A percentile compares a stretch with the other conserved stretches of the same genome.
phyloP scores from a whole-genome alignment of 2,888 invertebrate species.

The Allacma fusca region DNA sequence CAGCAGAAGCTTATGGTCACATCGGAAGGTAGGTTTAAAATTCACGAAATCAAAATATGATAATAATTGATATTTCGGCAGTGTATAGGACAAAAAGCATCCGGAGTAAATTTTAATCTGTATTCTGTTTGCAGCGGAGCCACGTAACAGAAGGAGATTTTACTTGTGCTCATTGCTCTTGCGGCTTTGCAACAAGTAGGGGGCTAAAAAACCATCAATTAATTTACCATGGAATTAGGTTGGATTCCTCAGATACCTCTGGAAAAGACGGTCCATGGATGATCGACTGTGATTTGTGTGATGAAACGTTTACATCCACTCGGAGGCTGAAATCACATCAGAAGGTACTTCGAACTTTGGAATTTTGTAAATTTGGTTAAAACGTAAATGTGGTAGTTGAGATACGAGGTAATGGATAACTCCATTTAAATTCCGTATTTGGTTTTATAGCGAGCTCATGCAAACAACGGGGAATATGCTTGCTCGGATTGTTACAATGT shows the following conservation, averaged over 20 bases:
- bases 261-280: slow-evolving; percentile 25
- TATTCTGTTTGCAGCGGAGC: slow-evolving; percentile 31
- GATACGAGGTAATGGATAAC: no score
- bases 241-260: neutral
- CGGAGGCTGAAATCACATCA: slow-evolving; percentile 19
- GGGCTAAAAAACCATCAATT: slow-evolving; percentile 37
- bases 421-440: slow-evolving; percentile 10
- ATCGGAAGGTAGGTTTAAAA: slow-evolving; percentile 34
- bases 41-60: neutral
- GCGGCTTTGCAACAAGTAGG: slow-evolving; percentile 33
- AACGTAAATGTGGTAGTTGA: no score
- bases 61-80: no score
- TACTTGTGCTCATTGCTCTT: slow-evolving; percentile 31
- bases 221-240: slow-evolving; percentile 38
- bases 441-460: slow-evolving; percentile 35
- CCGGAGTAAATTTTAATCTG: no score
- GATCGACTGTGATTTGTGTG: slow-evolving; percentile 34
- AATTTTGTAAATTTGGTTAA: neutral
- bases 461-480: slow-evolving; percentile 17
- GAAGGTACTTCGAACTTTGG: neutral
- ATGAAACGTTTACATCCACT: slow-evolving; percentile 31
- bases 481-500: slow-evolving; percentile 30
- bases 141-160: slow-evolving; percentile 34
- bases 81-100: no score
- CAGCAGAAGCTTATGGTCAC: slow-evolving; percentile 42